Percentiles rank a stretch among this genome's conserved stretches.
Evolutionary conservation across 1,140 invertebrate genomes (phyloP).

Genomic region (Lucilia cuprina): DNA sequence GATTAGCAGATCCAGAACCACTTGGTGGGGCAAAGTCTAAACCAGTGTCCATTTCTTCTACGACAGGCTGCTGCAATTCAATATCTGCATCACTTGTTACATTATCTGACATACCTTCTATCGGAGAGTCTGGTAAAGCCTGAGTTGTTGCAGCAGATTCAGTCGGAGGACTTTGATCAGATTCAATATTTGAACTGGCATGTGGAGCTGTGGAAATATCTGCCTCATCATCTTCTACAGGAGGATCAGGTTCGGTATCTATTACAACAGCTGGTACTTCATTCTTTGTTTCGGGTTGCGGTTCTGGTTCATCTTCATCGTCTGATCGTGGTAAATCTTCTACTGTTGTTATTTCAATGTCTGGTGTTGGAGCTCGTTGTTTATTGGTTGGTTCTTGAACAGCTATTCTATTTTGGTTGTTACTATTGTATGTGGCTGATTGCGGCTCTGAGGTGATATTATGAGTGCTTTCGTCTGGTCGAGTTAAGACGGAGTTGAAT

Average conservation of each 20-base stretch:
- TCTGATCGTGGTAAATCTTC: slow-evolving; percentile 59
- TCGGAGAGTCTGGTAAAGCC: slow-evolving; percentile 34
- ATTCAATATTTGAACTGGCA: slow-evolving; percentile 19
- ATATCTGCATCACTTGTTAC: background rate
- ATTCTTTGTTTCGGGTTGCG: slow-evolving; percentile 17
- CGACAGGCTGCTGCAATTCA: slow-evolving; percentile 40
- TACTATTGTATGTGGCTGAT: slow-evolving; percentile 42
- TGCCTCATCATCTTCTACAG: slow-evolving; percentile 28
- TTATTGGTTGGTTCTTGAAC: slow-evolving; percentile 43
- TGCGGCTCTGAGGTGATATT: slow-evolving; percentile 58
- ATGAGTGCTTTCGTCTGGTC: slow-evolving; percentile 58
- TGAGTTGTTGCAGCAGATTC: slow-evolving; percentile 47
- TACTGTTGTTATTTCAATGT: slow-evolving; percentile 60
- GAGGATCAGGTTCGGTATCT: slow-evolving; percentile 39
- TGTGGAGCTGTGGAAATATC: slow-evolving; percentile 18
- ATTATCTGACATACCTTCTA: slow-evolving; percentile 35
- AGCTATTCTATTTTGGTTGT: slow-evolving; percentile 44
- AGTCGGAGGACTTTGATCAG: slow-evolving; percentile 53
- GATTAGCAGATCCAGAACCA: slow-evolving; percentile 61
- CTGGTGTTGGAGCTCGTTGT: slow-evolving; percentile 56
- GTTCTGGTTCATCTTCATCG: slow-evolving; percentile 58
- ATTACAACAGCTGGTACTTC: slow-evolving; percentile 9
- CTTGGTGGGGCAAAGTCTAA: slow-evolving; percentile 54
- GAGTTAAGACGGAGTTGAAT: slow-evolving; percentile 53
- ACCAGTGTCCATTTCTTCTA: slow-evolving; percentile 59